Evolutionary conservation across 2,113 vertebrate species (phyloP).

Genomic region (Ornithorhynchus anatinus): DNA sequence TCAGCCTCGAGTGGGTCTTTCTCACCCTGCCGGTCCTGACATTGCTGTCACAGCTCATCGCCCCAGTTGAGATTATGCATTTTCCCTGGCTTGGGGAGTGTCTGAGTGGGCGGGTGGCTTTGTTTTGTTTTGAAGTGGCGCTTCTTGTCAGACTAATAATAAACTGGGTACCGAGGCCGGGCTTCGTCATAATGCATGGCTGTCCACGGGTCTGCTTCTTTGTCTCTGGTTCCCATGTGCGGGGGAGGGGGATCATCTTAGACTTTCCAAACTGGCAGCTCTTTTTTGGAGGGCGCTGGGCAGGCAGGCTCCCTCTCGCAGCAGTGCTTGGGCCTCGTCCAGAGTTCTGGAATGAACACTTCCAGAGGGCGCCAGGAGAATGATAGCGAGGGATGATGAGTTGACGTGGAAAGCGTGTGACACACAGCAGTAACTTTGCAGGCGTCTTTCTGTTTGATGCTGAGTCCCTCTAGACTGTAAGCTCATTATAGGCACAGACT

Average conservation of each 20-base stretch:
- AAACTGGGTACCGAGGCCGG: constrained; percentile 54
- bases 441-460: too few relatives aligned
- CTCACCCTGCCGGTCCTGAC: background rate
- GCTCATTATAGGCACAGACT: too few relatives aligned
- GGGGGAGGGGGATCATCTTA: background rate
- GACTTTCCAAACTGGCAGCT: background rate
- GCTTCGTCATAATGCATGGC: constrained; percentile 59
- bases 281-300: background rate
- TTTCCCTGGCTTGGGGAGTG: constrained; percentile 49
- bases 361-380: too few relatives aligned
- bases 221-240: constrained; percentile 30
- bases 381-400: too few relatives aligned
- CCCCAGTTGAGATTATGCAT: constrained; percentile 55
- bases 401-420: too few relatives aligned
- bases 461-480: too few relatives aligned
- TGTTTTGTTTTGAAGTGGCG: constrained; percentile 58
- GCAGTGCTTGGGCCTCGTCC: too few relatives aligned
- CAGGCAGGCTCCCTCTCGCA: too few relatives aligned
- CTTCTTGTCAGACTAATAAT: constrained; percentile 66
- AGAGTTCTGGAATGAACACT: too few relatives aligned
- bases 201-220: constrained; percentile 38
- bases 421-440: too few relatives aligned
- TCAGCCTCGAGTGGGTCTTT: background rate
- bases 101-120: constrained; percentile 53
- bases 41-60: constrained; percentile 32